phyloP scores from a whole-genome alignment of 1,140 invertebrate genomes.

The Aphaenogaster floridana region DNA sequence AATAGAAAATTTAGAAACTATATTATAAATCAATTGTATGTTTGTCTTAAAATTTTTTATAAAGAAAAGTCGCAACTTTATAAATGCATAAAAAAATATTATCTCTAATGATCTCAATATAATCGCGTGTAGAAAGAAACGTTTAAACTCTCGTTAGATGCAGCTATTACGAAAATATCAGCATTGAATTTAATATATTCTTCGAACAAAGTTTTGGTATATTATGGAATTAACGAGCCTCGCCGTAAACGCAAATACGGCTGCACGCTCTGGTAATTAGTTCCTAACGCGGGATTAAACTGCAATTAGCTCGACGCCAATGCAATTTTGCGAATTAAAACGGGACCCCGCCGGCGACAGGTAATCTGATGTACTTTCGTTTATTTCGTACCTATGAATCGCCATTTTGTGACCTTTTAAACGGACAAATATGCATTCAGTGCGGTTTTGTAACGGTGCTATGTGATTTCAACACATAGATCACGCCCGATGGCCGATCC shows the following conservation, averaged over 20 bases:
- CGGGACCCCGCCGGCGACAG: slow-evolving; percentile 34
- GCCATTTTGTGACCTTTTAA: slow-evolving; percentile 56
- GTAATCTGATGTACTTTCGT: slow-evolving; percentile 61
- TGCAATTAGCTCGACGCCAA: slow-evolving; percentile 61
- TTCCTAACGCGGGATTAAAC: slow-evolving; percentile 64
- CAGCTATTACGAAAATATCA: background rate
- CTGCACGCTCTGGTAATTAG: slow-evolving; percentile 63
- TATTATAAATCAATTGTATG: background rate
- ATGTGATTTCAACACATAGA: slow-evolving; percentile 70
- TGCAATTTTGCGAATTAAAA: slow-evolving; percentile 63
- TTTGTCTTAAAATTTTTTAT: background rate
- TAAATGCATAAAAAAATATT: slow-evolving; percentile 13
- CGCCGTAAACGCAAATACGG: slow-evolving; percentile 57
- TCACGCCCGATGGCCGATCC: slow-evolving; percentile 52
- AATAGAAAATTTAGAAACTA: background rate
- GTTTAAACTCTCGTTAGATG: background rate
- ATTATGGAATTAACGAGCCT: slow-evolving; percentile 53
- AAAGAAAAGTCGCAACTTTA: background rate
- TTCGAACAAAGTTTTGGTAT: slow-evolving; percentile 54
- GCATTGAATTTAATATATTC: slow-evolving; percentile 37
- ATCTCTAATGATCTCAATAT: background rate
- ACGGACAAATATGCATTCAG: slow-evolving; percentile 53
- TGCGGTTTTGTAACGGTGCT: slow-evolving; percentile 60
- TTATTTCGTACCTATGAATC: slow-evolving; percentile 59
- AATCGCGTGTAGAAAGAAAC: background rate